Base-by-base conservation (phyloP, 2,888 invertebrate species). In the Volucella inanis region DNA sequence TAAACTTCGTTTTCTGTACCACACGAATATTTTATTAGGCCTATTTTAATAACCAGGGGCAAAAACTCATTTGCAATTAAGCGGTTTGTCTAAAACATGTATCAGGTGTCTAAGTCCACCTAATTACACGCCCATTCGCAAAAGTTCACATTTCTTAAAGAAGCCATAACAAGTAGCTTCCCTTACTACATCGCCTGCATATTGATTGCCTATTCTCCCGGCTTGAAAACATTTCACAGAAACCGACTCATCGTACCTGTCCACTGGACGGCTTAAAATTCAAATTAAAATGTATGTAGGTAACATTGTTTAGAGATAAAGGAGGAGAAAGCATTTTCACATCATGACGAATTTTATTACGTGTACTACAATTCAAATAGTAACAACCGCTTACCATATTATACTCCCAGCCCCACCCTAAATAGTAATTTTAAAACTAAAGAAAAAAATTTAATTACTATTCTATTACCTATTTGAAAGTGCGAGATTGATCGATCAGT, bases 251-350 rank as follows among this genome's bases (percentile, higher is more conserved):
- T 38, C 22, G 22, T 22, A 22, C 22, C 31, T 31, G 31, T 31
- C 8, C 15, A 39, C 6, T 14, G 15, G 31, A 64, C 45, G 15
- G 10, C 47, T 54, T 50, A 45, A 65, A 10, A 31, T 31, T 14
- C 8, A 49, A 39, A 71, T 62, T 64, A 43, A 70, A 70, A 70
- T 70, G 67, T 62, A 61, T 62, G 59, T 68, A 1, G 1, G 2
- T 22, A 55, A 41, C 76, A 47, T 12, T 61, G 45, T 52, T 12
- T 55, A 12, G 61, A n/a, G 52, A 39, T 59, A 57, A 74, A 54
- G 22, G 39, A 38, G 22, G 82, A 62, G 82, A 83, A 83, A 83
- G 71, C 77, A 77, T 68, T 76, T 54, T 67, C 49, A 61, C 52
- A 61, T 54, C 11, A 80, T 67, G 71, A 61, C 59, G 18, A 57